Evolutionary conservation across 2,113 vertebrate genomes (phyloP), one percentile per base, ranked within the genome.

Genomic region (Clinocottus analis): DNA sequence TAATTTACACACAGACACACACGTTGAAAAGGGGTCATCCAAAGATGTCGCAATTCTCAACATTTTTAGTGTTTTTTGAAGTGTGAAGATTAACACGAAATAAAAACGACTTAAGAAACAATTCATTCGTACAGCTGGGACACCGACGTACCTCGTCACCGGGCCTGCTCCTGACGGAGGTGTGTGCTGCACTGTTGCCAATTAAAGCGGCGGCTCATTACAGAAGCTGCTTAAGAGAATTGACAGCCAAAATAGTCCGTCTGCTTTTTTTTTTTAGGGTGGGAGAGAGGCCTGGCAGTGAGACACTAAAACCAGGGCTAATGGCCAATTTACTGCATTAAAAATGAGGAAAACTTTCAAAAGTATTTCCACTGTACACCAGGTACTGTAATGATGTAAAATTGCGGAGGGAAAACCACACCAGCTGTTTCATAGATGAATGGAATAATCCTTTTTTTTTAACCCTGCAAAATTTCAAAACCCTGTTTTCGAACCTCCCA

Each of bases 181-280:
- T 27, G 10, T 75, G 62, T 41, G 71, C 21, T 60, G 58, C 72
- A 12, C 17, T 11, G 43, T 43, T 80, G 85, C 74, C 76, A 80
- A 87, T 87, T 88, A 84, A 80, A 71, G 41, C 51, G 25, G 62
- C 64, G 62, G 83, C 86, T 87, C 78, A 83, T 92, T 90, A 87
- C 75, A 85, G 72, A 71, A 65, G 73, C 71, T 23, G 53, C 29
- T 72, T 70, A 82, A 77, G 53, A 60, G 53, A 90, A 80, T 27
- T 70, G 80, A 90, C 77, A 88, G 76, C 70, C 63, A 87, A 78
- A 85, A 88, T 66, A 71, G 72, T 0, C 47, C 0, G 56, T 75
- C 72, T 21, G 12, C 64, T 79, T 85, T 58, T 56, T 9, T 31
- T 31, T 31, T 7, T 19, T 49, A 21, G 74, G 80, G 77, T 58